Percentiles rank a stretch among this genome's conserved stretches.
Evolutionary conservation across 2,797 vertebrate genomes (phyloP).

Genomic region (Betta splendens): DNA sequence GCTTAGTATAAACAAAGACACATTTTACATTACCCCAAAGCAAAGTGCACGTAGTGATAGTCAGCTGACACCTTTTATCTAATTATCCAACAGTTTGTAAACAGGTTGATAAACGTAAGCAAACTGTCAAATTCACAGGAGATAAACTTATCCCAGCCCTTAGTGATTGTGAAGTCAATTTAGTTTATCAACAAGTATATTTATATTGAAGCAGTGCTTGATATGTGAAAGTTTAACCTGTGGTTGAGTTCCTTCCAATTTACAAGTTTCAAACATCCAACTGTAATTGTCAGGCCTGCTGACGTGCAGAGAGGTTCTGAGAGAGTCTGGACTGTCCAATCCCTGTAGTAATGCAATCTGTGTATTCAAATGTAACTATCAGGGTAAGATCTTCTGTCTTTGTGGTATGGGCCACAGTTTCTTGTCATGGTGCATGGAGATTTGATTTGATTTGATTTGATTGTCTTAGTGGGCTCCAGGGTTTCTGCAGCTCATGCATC

Average conservation of each 20-base stretch:
- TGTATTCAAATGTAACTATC: conserved; percentile 73
- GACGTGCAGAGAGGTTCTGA: conserved; percentile 39
- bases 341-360: conserved; percentile 69
- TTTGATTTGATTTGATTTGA: conserved; percentile 71
- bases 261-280: conserved; percentile 65
- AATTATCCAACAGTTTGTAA: no score
- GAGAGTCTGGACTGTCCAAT: conserved; percentile 49
- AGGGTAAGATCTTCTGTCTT: conserved; percentile 59
- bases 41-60: no score
- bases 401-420: conserved; percentile 61
- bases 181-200: no score
- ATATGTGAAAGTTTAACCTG: conserved; percentile 49
- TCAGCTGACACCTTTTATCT: no score
- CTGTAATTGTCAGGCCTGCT: conserved; percentile 20
- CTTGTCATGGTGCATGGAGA: conserved; percentile 46
- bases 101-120: no score
- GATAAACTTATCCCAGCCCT: no score
- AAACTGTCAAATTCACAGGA: no score
- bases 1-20: no score
- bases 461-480: conserved; percentile 36
- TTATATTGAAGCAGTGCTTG: no score
- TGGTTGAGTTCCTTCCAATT: conserved; percentile 58
- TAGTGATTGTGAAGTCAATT: no score
- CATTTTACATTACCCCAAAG: no score
- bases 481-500: conserved; percentile 34